These are phyloP conservation scores for Amorpha juglandis DNA, from an alignment of 2,888 invertebrate species.

Conservation along the genomic window DNA sequence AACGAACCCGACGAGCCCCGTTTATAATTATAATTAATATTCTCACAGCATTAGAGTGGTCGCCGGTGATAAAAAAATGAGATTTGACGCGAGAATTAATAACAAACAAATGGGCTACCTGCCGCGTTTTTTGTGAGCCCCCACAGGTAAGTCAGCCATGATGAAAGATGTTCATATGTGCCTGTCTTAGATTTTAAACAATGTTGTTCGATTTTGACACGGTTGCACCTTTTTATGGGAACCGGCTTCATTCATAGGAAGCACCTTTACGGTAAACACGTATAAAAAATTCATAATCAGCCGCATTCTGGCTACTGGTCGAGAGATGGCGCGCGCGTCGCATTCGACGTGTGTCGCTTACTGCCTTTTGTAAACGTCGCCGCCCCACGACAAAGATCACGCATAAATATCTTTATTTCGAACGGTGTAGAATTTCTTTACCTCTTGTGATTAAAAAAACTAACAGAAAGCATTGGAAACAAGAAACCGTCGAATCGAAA, in stretches of 20 bases:
- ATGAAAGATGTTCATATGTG: slow-evolving; percentile 79
- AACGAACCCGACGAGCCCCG: slow-evolving; percentile 77
- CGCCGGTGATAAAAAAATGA: slow-evolving; percentile 71
- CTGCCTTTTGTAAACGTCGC: neutral
- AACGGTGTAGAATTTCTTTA: slow-evolving; percentile 64
- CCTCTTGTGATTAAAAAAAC: slow-evolving; percentile 65
- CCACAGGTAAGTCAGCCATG: slow-evolving; percentile 78
- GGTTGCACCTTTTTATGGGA: slow-evolving; percentile 76
- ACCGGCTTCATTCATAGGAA: slow-evolving; percentile 73
- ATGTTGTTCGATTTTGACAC: slow-evolving; percentile 79
- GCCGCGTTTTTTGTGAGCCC: slow-evolving; percentile 80
- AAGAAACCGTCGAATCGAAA: slow-evolving; percentile 78
- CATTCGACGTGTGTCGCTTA: neutral
- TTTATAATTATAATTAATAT: slow-evolving; percentile 85
- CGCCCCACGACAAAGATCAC: slow-evolving; percentile 18
- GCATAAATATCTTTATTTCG: slow-evolving; percentile 23
- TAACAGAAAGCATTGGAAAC: slow-evolving; percentile 73
- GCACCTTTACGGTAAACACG: slow-evolving; percentile 54
- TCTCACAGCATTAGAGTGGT: slow-evolving; percentile 82
- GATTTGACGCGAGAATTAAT: slow-evolving; percentile 83
- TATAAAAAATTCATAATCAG: slow-evolving; percentile 54
- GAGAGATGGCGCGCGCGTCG: slow-evolving; percentile 22
- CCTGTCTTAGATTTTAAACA: slow-evolving; percentile 81
- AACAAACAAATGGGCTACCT: slow-evolving; percentile 85
- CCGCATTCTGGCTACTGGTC: slow-evolving; percentile 43